Conservation (phyloP, 2,113 vertebrate genomes). For the Xiphorhynchus elegans region DNA sequence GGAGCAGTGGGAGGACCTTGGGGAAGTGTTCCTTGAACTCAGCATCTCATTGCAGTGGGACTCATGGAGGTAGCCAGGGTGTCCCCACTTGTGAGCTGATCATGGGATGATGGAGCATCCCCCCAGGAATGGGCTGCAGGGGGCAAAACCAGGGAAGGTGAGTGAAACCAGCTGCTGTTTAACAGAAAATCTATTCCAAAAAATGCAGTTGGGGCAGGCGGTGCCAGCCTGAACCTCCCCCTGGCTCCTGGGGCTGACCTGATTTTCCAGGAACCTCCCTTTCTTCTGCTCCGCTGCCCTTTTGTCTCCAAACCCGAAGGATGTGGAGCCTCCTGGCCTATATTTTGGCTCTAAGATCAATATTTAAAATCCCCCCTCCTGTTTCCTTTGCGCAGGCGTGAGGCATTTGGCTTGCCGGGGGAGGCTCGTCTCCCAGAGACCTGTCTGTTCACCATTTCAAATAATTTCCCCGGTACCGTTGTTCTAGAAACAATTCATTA, state of each 20-base stretch:
- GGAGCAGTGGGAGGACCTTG: background rate
- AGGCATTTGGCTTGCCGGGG: background rate
- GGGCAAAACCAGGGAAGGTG: background rate
- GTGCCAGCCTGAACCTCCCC: background rate
- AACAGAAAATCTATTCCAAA: background rate
- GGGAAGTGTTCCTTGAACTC: background rate
- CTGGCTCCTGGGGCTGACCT: slow-evolving; percentile 33
- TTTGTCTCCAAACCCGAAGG: background rate
- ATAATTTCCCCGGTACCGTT: background rate
- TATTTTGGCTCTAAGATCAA: slow-evolving; percentile 56
- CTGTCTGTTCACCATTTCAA: slow-evolving; percentile 46
- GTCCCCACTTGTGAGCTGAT: accelerated
- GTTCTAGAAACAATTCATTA: slow-evolving; percentile 65
- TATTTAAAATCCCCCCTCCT: slow-evolving; percentile 33
- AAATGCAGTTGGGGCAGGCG: background rate
- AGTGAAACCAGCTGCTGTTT: background rate
- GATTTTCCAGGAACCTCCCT: slow-evolving; percentile 38
- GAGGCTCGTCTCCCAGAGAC: background rate
- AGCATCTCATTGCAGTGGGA: accelerated
- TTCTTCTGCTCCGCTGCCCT: background rate
- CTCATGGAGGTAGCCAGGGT: background rate
- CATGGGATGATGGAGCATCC: background rate
- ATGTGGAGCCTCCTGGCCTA: slow-evolving; percentile 11
- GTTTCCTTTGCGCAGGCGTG: background rate
- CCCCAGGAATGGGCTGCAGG: accelerated